Base-by-base conservation (phyloP, 2,888 invertebrate genomes). In the Pharmacophagus antenor region DNA sequence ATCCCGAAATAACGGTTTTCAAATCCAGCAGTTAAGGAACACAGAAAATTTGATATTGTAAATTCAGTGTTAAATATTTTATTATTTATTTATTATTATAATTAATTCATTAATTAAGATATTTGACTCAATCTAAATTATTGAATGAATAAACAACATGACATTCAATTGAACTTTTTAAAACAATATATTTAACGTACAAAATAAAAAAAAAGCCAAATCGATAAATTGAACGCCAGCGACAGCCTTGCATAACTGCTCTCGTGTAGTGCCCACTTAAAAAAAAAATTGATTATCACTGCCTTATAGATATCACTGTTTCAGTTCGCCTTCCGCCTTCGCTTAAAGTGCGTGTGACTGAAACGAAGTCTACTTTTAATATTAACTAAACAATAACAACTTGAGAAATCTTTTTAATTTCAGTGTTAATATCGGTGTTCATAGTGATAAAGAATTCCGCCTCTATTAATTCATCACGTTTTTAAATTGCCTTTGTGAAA, bases 301-400 rank as follows among this genome's bases (percentile, higher is more conserved):
- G 56, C 47, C 51, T 48, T 41, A 4, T n/a, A 41, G 61, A 41
- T 56, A 61, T 48, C 51, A 51, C 41, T 31, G n/a, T 15, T 41
- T 56, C 52, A 61, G 61, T 61, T 52, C 52, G 48, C 52, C 42
- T 61, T 52, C 56, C 61, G 61, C 61, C 48, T 52, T 52, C 56
- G 48, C 53, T 52, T 52, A 52, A 56, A 56, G 61, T 61, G 61
- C 61, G 61, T 61, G 61, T 56, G 46, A 46, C 41, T 48, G n/a
- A 27, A 49, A 37, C 18, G 46, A 0, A 21, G 51, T 18, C 8
- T 15, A 12, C 2, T 18, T 44, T 44, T n/a, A 37, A 50, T 25
- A 37, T 8, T 31, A 3, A 50, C 18, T 21, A 12, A 5, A 37
- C 21, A n/a, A 51, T 37, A 15, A 2, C 10, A 21, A 41, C 2